Evolutionary conservation across 2,113 vertebrate species (phyloP).

Genomic region (Psilopsiagon aymara): DNA sequence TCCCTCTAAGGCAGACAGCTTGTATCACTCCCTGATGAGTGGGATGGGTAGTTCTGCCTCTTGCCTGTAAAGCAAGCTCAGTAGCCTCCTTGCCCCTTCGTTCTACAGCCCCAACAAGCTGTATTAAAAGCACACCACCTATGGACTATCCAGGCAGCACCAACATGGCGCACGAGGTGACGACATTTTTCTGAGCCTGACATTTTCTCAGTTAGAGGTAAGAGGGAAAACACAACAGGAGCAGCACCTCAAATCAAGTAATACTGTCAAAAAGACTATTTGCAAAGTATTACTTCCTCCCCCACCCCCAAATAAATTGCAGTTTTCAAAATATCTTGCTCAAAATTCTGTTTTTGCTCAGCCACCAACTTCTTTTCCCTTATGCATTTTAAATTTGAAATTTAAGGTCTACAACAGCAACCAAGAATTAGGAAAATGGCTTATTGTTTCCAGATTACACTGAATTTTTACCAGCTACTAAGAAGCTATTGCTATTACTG

Average conservation of each 20-base stretch:
- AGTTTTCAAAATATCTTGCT: background rate
- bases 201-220: background rate
- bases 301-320: background rate
- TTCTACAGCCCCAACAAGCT: background rate
- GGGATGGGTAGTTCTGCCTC: background rate
- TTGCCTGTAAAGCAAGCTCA: background rate
- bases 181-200: background rate
- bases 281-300: background rate
- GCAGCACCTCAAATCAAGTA: rapidly evolving
- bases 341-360: background rate
- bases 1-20: background rate
- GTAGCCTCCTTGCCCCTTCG: background rate
- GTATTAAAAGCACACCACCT: background rate
- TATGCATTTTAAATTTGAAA: background rate
- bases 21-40: background rate
- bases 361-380: background rate
- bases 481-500: background rate
- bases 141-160: background rate
- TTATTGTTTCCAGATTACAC: background rate
- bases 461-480: background rate
- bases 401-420: background rate
- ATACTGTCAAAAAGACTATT: background rate
- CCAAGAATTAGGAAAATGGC: background rate
- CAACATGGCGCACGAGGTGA: rapidly evolving
- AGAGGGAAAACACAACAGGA: background rate